Evolutionary conservation across 2,113 vertebrate genomes (phyloP).

Genomic region (Clupea harengus): DNA sequence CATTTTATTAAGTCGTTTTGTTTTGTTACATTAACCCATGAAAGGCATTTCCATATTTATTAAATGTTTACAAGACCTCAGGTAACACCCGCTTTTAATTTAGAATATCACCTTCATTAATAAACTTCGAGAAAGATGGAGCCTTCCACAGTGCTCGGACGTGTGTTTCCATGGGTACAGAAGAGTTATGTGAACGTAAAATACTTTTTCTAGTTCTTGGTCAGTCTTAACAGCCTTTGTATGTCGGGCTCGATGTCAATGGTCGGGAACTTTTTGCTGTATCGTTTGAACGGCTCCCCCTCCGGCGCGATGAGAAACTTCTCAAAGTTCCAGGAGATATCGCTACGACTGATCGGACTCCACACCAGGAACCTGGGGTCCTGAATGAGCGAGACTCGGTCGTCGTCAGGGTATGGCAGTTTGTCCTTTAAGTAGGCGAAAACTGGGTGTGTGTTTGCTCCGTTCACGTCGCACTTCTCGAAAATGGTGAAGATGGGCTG

Average conservation of each 20-base stretch:
- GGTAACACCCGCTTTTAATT: conserved; percentile 73
- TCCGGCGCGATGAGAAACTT: conserved; percentile 95
- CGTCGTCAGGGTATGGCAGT: conserved; percentile 83
- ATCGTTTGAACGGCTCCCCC: conserved; percentile 93
- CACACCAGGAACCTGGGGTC: conserved; percentile 87
- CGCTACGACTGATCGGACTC: conserved; percentile 84
- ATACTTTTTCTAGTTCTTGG: conserved; percentile 71
- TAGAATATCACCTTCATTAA: conserved; percentile 81
- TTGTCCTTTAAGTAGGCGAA: conserved; percentile 96
- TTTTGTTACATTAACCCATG: background rate
- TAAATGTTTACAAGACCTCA: conserved; percentile 74
- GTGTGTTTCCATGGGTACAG: conserved; percentile 36
- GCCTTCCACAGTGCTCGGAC: conserved; percentile 37
- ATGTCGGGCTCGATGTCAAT: conserved; percentile 89
- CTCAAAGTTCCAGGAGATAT: conserved; percentile 97
- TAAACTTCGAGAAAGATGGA: conserved; percentile 71
- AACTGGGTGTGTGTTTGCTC: conserved; percentile 83
- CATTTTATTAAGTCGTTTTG: background rate
- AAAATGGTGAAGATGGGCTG: conserved; percentile 86
- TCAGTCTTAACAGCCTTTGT: conserved; percentile 88
- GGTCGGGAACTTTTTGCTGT: conserved; percentile 84
- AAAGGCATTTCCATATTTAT: conserved; percentile 53
- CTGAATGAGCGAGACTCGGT: conserved; percentile 76
- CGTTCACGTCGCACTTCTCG: conserved; percentile 94
- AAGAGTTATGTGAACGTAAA: conserved; percentile 31